Percentiles rank a stretch among this genome's conserved stretches.
Evolutionary conservation across 1,140 invertebrate genomes (phyloP).

Genomic region (Calephelis virginiensis): DNA sequence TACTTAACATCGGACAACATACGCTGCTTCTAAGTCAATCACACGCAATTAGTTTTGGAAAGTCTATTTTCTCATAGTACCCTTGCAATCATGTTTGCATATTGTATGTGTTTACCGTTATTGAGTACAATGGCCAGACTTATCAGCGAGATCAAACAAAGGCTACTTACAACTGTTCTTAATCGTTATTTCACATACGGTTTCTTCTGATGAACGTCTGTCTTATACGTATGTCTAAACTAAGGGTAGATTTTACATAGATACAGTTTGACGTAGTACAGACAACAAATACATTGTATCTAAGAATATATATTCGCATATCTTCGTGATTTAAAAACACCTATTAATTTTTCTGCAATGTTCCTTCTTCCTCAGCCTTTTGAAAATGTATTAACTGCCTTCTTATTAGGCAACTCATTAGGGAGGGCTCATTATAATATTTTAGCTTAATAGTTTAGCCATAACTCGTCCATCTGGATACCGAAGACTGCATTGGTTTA

Average conservation of each 20-base stretch:
- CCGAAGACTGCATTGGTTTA: no score
- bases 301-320: no score
- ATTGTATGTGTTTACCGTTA: constrained; percentile 39
- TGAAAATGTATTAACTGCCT: no score
- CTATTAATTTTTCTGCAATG: no score
- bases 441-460: no score
- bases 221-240: constrained; percentile 52
- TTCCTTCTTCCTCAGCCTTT: no score
- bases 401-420: no score
- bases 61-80: constrained; percentile 32
- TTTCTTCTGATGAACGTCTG: constrained; percentile 56
- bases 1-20: no score
- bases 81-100: constrained; percentile 28
- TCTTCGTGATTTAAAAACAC: no score
- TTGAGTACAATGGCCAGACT: constrained; percentile 51
- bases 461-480: no score
- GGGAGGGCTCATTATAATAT: no score
- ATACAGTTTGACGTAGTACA: constrained; percentile 8
- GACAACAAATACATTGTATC: background rate
- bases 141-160: constrained; percentile 72
- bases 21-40: no score
- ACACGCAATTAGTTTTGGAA: constrained; percentile 21
- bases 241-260: constrained; percentile 27
- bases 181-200: constrained; percentile 75
- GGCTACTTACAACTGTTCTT: constrained; percentile 76